Percentiles rank a stretch among this genome's conserved stretches.
phyloP scores from a whole-genome alignment of 2,113 vertebrate genomes.

The Hypanus sabinus region DNA sequence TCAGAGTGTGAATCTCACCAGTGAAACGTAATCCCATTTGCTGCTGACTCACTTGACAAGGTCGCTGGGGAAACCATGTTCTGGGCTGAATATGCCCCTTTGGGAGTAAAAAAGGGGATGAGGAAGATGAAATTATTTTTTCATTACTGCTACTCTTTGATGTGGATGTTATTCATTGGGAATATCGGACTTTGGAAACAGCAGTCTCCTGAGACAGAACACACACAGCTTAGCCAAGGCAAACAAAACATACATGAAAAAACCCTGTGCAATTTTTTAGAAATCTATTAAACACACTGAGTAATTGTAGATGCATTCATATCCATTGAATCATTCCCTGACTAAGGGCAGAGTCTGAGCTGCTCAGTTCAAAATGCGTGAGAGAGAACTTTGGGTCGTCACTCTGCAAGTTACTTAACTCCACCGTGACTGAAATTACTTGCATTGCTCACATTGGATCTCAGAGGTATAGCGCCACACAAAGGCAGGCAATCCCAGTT shows the following conservation, averaged over 20 bases:
- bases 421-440: neutral
- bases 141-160: neutral
- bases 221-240: neutral
- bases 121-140: constrained; percentile 10
- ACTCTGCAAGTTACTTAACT: neutral
- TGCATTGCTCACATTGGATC: neutral
- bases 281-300: neutral
- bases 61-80: neutral
- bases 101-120: neutral
- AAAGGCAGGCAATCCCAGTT: neutral
- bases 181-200: constrained; percentile 13
- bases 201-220: neutral
- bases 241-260: constrained; percentile 13
- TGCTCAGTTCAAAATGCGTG: neutral
- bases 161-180: neutral
- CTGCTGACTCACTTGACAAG: neutral
- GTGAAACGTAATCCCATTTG: neutral
- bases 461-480: neutral
- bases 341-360: neutral
- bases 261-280: neutral
- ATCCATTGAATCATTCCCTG: constrained; percentile 18
- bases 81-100: neutral
- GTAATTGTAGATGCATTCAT: constrained; percentile 13
- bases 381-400: neutral
- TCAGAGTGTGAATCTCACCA: neutral